Percentiles rank a stretch among this genome's conserved stretches.
Conservation (phyloP, 2,797 vertebrate species). For the Poliocrania exsul region DNA sequence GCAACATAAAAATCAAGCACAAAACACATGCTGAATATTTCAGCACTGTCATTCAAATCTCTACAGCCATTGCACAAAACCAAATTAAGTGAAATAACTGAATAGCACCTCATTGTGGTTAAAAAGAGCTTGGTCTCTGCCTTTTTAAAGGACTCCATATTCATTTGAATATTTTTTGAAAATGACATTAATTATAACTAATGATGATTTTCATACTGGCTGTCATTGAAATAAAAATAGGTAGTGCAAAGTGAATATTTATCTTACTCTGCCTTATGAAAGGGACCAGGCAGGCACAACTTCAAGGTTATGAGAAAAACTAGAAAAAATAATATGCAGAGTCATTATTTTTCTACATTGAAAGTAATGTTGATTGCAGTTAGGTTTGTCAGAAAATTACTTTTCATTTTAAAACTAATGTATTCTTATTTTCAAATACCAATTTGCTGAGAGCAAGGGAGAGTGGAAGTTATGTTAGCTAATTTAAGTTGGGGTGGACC, state of each 20-base stretch:
- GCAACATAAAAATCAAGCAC: not conserved
- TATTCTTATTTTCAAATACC: not conserved
- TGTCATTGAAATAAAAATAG: not conserved
- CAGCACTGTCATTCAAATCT: not conserved
- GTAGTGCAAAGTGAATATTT: not conserved
- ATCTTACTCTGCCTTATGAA: not conserved
- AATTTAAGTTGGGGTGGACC: not conserved
- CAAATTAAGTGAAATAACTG: not conserved
- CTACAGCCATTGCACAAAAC: not conserved
- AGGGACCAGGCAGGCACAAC: not conserved
- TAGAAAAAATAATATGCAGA: not conserved
- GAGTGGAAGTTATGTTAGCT: not conserved
- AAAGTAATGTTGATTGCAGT: not conserved
- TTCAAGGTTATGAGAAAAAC: not conserved
- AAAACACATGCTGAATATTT: not conserved
- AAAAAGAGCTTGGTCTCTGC: not conserved
- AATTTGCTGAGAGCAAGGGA: not conserved
- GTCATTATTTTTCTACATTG: not conserved
- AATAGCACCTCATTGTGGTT: slow-evolving; percentile 13
- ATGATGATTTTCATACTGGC: not conserved
- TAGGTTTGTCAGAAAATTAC: not conserved
- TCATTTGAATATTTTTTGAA: not conserved
- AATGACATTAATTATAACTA: not conserved
- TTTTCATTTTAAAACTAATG: not conserved
- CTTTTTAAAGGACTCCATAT: not conserved